Evolutionary conservation across 2,113 vertebrate species (phyloP), one percentile per base, ranked within the genome.

Genomic region (Podarcis raffonei): DNA sequence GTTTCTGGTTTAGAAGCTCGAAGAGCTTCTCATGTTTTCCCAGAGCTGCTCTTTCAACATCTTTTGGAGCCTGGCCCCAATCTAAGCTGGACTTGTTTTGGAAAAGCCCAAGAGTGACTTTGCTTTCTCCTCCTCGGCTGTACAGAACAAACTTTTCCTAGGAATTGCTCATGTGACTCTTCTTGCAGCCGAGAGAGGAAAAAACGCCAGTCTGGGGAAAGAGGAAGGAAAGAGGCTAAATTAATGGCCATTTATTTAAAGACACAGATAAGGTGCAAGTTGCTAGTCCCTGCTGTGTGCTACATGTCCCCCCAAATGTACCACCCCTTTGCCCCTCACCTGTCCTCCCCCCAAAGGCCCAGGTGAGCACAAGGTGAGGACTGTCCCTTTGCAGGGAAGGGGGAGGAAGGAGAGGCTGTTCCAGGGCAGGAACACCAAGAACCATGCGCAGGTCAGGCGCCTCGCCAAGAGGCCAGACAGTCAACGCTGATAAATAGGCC

Each of bases 401-500:
- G 48, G 48, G 48, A 53, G 48, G 48, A 57, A n/a, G 74, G 7
- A 78, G 74, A 78, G 59, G 74, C 7, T 12, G 59, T 86, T 42
- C 84, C 27, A 3, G 59, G 74, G 57, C 74, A 78, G 74, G 84
- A 78, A 86, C 84, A 86, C 35, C 4, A 3, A 86, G 84, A 86
- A 78, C 84, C 59, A n/a, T 16, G 6, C 48, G 57, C 23, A n/a
- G 74, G 74, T 53, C 6, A 12, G 9, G 25, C 20, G 35, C 48
- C 59, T 65, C n/a, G 84, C 72, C 84, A 86, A 86, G 27, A 57
- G 68, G 22, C 6, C 3, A 32, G n/a, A 3, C 42, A n/a, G 5
- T 71, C 13, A 25, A 57, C 27, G 57, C 30, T 39, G 71, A 85
- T 18, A 37, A 27, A 53, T 57, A 35, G 84, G 68, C 68, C 42